phyloP scores from a whole-genome alignment of 2,888 invertebrate species.

The Brachyopa scutellaris region DNA sequence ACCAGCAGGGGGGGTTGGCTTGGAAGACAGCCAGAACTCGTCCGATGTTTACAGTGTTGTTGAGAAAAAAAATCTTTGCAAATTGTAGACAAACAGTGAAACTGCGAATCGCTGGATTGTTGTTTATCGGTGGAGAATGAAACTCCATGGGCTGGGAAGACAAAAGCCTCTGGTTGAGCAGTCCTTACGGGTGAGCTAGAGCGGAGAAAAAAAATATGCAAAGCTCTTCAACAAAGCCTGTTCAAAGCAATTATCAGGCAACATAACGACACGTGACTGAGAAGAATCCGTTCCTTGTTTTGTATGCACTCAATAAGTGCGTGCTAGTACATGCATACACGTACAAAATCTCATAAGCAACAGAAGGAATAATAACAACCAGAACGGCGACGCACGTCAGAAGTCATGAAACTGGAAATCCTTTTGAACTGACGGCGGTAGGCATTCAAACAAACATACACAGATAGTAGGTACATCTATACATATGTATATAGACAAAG shows the following conservation, averaged over 20 bases:
- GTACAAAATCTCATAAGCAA: too few relatives aligned
- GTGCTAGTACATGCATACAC: constrained; percentile 5
- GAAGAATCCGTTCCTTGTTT: constrained; percentile 14
- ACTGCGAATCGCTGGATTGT: constrained; percentile 48
- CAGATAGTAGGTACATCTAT: too few relatives aligned
- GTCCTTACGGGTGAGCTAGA: constrained; percentile 14
- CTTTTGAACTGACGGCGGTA: too few relatives aligned
- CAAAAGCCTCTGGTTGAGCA: constrained; percentile 21
- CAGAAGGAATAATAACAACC: too few relatives aligned
- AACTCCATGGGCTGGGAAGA: constrained; percentile 25
- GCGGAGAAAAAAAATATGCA: constrained; percentile 4
- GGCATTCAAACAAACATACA: too few relatives aligned
- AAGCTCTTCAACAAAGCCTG: constrained; percentile 47
- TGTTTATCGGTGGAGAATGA: constrained; percentile 49
- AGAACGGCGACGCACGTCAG: too few relatives aligned
- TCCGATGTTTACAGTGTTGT: constrained; percentile 61
- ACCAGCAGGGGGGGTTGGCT: too few relatives aligned
- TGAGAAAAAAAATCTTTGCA: constrained; percentile 70
- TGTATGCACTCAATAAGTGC: constrained; percentile 55
- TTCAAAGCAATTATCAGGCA: constrained; percentile 60
- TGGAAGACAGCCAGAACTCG: constrained; percentile 13
- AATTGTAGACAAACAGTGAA: constrained; percentile 69
- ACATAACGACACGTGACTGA: constrained; percentile 48
- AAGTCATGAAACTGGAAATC: too few relatives aligned
- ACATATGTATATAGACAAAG: too few relatives aligned